Conservation (phyloP, 2,113 vertebrate genomes). For the Picathartes gymnocephalus region DNA sequence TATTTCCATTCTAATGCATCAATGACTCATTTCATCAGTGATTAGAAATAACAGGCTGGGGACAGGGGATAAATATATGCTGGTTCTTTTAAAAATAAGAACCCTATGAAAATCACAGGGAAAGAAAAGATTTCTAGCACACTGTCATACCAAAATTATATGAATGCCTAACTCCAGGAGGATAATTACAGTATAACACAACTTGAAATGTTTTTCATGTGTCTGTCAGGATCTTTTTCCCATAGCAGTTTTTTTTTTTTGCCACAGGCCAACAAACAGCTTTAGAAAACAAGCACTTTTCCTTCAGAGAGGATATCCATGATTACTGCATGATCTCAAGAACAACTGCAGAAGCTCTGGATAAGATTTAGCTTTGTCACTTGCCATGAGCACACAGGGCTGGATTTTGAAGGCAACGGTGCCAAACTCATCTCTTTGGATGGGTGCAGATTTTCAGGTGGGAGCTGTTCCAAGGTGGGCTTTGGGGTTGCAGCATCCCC, state of each 20-base stretch:
- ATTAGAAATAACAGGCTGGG: neutral
- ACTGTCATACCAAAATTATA: slow-evolving; percentile 18
- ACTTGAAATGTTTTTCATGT: slow-evolving; percentile 39
- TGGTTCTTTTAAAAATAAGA: neutral
- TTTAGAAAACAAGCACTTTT: slow-evolving; percentile 2
- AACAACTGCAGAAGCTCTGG: neutral
- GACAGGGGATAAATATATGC: neutral
- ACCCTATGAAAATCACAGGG: neutral
- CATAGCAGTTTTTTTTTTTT: neutral
- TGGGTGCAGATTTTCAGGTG: neutral
- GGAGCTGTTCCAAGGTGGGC: fast-evolving
- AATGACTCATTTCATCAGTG: neutral
- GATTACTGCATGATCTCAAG: neutral
- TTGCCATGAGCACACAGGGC: fast-evolving
- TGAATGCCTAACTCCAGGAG: neutral
- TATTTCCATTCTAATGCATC: neutral
- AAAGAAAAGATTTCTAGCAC: neutral
- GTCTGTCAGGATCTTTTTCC: slow-evolving; percentile 46
- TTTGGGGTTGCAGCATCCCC: neutral
- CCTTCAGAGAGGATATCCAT: neutral
- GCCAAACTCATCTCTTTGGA: neutral
- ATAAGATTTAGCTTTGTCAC: neutral
- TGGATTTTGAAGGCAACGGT: neutral
- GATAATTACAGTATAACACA: slow-evolving; percentile 49
- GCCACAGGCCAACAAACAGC: neutral